Evolutionary conservation across 1,140 invertebrate species (phyloP), one percentile per base, ranked within the genome.

Genomic region (Liolophura sinensis): DNA sequence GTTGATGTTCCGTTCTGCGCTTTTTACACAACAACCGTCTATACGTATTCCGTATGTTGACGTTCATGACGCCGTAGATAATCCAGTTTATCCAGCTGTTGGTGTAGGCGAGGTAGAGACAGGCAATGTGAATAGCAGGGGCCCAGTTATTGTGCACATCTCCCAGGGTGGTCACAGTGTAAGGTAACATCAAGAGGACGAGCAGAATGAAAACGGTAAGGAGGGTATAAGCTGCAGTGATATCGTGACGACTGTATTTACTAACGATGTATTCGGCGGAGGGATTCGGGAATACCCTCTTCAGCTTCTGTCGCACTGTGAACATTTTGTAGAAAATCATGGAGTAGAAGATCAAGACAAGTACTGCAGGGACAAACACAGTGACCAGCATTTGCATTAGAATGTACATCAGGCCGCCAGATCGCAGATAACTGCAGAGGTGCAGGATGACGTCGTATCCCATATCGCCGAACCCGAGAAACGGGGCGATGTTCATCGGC

Each of bases 71-170:
- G 31, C 70, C 70, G 59, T 72, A 72, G 12, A 72, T 20, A 20
- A 72, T 46, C 63, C 70, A 69, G 63, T 72, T 69, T n/a, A 69
- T 60, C 55, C 70, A 62, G 24, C 56, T 61, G 62, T 72, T 72
- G 49, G 60, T 60, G 56, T 69, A 67, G 27, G 62, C 24, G 22
- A 63, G 47, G 54, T 56, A 70, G 15, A 57, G 20, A 22, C 50
- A 52, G 48, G 60, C 50, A 24, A 40, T 47, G 64, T 56, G 60
- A 14, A 70, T 20, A 15, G 12, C 47, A n/a, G 24, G 25, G 15
- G 60, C 24, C 25, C 54, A 27, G 18, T 25, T 6, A 27, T 60
- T 24, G 48, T 48, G 40, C 1, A 22, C 31, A 20, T 60, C 57
- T 11, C 61, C 22, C 7, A 50, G 50, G 16, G 51, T 48, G 22